A percentile compares a stretch with the other conserved stretches of the same genome.
phyloP scores from a whole-genome alignment of 2,797 vertebrate species.

The Ceyx erithaca region DNA sequence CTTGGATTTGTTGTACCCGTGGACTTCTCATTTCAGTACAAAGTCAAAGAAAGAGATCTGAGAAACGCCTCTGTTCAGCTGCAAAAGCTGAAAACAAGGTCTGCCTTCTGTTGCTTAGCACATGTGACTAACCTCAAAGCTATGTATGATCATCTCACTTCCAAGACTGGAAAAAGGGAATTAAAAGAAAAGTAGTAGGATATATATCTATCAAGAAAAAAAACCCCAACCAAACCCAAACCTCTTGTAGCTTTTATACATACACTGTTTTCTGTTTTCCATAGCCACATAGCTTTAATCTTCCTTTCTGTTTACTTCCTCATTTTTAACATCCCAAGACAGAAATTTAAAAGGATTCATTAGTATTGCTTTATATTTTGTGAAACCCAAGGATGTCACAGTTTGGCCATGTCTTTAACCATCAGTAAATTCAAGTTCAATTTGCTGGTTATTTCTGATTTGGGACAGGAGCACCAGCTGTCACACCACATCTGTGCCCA shows the following conservation, averaged over 20 bases:
- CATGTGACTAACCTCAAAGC: background rate
- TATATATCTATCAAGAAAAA: background rate
- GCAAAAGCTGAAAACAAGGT: background rate
- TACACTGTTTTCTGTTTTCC: background rate
- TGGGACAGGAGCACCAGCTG: background rate
- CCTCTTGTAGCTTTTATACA: background rate
- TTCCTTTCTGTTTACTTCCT: background rate
- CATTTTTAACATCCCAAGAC: background rate
- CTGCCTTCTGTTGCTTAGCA: background rate
- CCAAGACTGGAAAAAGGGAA: background rate
- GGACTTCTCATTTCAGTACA: background rate
- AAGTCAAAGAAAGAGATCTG: conserved; percentile 9
- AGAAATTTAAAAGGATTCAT: background rate
- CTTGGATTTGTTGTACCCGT: background rate
- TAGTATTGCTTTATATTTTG: background rate
- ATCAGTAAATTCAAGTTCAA: background rate
- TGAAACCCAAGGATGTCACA: background rate
- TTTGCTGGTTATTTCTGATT: background rate
- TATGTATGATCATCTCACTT: background rate
- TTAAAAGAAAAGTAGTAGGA: background rate
- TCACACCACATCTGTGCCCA: background rate
- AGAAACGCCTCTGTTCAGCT: background rate
- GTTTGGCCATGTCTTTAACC: background rate
- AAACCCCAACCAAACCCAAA: no score
- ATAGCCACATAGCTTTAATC: background rate